Evolutionary conservation across 1,140 invertebrate species (phyloP).

Genomic region (Physella acuta): DNA sequence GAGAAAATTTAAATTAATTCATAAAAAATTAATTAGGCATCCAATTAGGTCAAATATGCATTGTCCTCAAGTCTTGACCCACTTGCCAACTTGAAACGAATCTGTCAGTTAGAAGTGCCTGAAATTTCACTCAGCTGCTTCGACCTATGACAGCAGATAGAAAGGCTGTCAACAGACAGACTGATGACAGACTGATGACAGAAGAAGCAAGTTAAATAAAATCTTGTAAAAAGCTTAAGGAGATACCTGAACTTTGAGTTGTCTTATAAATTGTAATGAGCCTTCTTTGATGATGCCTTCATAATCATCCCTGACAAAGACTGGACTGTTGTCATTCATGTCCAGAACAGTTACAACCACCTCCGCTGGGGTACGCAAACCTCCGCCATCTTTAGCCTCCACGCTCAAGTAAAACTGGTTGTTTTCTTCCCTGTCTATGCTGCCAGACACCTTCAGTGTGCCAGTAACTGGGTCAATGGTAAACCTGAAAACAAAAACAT

Average conservation of each 20-base stretch:
- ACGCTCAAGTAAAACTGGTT: slow-evolving; percentile 86
- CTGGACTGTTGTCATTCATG: slow-evolving; percentile 70
- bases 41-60: too few relatives aligned
- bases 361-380: slow-evolving; percentile 85
- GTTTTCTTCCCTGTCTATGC: slow-evolving; percentile 82
- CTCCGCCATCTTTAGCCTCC: slow-evolving; percentile 85
- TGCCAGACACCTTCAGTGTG: slow-evolving; percentile 74
- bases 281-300: slow-evolving; percentile 38
- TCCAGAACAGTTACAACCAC: slow-evolving; percentile 70
- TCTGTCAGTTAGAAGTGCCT: too few relatives aligned
- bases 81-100: too few relatives aligned
- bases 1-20: too few relatives aligned
- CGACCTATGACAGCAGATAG: too few relatives aligned
- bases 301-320: slow-evolving; percentile 40
- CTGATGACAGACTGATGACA: too few relatives aligned
- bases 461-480: slow-evolving; percentile 79
- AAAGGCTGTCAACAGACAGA: too few relatives aligned
- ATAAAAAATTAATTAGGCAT: too few relatives aligned
- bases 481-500: slow-evolving; percentile 66
- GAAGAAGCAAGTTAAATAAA: too few relatives aligned
- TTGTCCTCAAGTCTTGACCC: too few relatives aligned
- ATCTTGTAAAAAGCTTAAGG: background rate
- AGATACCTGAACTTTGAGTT: slow-evolving; percentile 38
- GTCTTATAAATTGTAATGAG: slow-evolving; percentile 32
- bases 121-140: too few relatives aligned